Conservation (phyloP, 2,888 invertebrate species). For the Perdita meconis region DNA sequence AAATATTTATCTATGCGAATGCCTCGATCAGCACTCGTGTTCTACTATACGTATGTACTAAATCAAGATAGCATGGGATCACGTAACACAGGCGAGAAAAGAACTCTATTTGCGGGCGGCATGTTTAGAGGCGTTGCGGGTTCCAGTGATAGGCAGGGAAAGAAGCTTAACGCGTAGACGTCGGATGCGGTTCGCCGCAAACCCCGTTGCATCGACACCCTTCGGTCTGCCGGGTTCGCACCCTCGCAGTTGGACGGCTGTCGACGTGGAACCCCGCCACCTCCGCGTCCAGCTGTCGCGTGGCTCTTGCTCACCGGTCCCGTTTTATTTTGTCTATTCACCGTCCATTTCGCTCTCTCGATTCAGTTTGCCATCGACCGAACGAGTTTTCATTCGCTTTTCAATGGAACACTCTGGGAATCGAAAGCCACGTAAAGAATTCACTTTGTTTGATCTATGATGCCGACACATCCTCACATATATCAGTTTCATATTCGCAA, state of each 20-base stretch:
- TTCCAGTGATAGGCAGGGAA: conserved; percentile 26
- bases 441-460: too few relatives aligned
- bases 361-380: conserved; percentile 15
- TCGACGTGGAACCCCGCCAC: conserved; percentile 72
- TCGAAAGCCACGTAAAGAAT: not conserved
- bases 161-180: conserved; percentile 67
- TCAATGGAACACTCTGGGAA: not conserved
- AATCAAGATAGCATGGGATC: too few relatives aligned
- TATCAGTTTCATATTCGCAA: too few relatives aligned
- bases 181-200: conserved; percentile 81
- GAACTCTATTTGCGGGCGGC: conserved; percentile 39
- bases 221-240: conserved; percentile 78
- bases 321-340: conserved; percentile 31
- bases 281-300: conserved; percentile 75
- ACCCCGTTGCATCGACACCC: conserved; percentile 74
- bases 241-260: conserved; percentile 77
- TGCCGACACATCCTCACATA: too few relatives aligned
- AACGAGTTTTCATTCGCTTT: not conserved
- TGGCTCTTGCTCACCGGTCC: conserved; percentile 49
- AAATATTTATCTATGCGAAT: too few relatives aligned
- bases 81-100: too few relatives aligned
- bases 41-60: too few relatives aligned
- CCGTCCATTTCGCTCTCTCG: conserved; percentile 37
- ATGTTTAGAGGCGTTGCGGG: not conserved
- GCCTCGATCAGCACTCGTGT: too few relatives aligned